These are phyloP conservation scores for Mungos mungo DNA, from an alignment of 2,113 vertebrate species.

Conservation along the genomic window DNA sequence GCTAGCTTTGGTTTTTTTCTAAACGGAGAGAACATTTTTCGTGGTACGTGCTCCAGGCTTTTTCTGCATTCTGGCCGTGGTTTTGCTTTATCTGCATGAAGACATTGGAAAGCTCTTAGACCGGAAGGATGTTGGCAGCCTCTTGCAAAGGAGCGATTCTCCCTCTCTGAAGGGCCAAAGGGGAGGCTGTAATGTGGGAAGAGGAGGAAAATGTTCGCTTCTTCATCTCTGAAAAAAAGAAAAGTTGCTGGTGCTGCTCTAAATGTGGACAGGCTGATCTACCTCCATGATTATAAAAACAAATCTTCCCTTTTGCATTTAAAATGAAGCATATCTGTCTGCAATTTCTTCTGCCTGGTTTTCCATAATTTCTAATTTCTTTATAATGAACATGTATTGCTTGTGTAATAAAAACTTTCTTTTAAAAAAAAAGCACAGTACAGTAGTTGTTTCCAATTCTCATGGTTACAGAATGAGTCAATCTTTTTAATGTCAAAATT, in stretches of 20 bases:
- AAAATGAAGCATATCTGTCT: conserved; percentile 24
- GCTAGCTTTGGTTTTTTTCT: background rate
- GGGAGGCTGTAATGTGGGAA: background rate
- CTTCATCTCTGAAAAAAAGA: background rate
- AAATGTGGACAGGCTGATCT: background rate
- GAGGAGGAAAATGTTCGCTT: background rate
- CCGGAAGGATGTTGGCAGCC: background rate
- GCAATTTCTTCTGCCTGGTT: conserved; percentile 23
- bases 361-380: conserved; percentile 26
- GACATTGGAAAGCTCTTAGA: background rate
- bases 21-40: background rate
- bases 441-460: conserved; percentile 56
- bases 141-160: background rate
- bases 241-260: background rate
- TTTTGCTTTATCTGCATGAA: conserved; percentile 14
- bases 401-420: conserved; percentile 37
- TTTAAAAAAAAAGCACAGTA: background rate
- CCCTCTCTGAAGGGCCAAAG: background rate
- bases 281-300: background rate
- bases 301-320: conserved; percentile 19
- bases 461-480: conserved; percentile 51
- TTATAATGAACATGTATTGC: background rate
- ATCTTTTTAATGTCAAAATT: conserved; percentile 22
- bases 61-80: background rate
- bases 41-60: background rate